A percentile compares a stretch with the other conserved stretches of the same genome.
Evolutionary conservation across 2,888 invertebrate genomes (phyloP).

Genomic region (Myopa testacea): DNA sequence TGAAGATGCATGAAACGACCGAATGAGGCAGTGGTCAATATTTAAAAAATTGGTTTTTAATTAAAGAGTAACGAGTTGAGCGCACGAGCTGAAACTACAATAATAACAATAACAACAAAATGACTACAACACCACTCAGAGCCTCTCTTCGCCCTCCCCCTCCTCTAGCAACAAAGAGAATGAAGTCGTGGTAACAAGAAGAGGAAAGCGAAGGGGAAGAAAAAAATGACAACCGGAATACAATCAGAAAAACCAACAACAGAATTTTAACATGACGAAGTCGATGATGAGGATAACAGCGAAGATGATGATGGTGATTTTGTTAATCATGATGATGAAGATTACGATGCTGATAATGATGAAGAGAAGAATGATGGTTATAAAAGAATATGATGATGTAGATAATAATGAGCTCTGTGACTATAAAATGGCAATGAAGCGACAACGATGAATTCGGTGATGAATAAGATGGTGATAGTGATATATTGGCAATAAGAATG

Average conservation of each 20-base stretch:
- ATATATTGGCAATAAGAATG: not conserved
- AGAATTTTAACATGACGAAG: not conserved
- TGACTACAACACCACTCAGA: too few relatives aligned
- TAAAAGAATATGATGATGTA: not conserved
- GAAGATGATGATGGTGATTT: too few relatives aligned
- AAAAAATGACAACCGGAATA: not conserved
- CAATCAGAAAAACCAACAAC: not conserved
- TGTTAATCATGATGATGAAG: not conserved
- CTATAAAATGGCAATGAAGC: not conserved
- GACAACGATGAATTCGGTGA: not conserved
- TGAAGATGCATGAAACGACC: not conserved
- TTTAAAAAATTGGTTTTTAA: conserved; percentile 2
- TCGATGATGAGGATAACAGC: not conserved
- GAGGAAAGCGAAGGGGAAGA: not conserved
- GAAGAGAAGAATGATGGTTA: not conserved
- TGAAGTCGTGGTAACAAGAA: not conserved
- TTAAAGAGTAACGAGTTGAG: not conserved
- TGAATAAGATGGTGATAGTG: too few relatives aligned
- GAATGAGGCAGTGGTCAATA: conserved; percentile 1
- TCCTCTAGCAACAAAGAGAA: not conserved
- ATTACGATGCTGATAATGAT: too few relatives aligned
- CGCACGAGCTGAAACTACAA: too few relatives aligned
- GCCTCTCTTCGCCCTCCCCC: too few relatives aligned
- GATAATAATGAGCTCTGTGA: not conserved
- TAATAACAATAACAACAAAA: too few relatives aligned